A percentile compares a stretch with the other conserved stretches of the same genome.
Evolutionary conservation across 1,140 invertebrate species (phyloP).

Genomic region (Leptopilina boulardi): DNA sequence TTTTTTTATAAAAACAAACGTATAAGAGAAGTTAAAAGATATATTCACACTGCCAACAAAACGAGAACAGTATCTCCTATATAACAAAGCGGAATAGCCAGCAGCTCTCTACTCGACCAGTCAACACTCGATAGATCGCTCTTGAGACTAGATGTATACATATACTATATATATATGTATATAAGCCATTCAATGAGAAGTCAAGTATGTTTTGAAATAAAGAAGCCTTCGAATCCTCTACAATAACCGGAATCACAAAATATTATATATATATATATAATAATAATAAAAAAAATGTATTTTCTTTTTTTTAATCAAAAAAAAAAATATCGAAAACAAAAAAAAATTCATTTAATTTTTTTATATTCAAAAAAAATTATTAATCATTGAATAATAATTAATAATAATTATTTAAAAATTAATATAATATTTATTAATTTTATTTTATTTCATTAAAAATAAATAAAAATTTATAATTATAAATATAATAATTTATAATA

Average conservation of each 20-base stretch:
- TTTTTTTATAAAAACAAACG: background rate
- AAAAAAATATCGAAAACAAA: too few relatives aligned
- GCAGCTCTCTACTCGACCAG: slow-evolving; percentile 29
- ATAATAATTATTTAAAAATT: too few relatives aligned
- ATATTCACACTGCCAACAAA: slow-evolving; percentile 10
- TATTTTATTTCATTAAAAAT: too few relatives aligned
- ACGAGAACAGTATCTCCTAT: background rate
- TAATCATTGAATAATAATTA: too few relatives aligned
- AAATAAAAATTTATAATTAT: too few relatives aligned
- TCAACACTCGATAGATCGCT: slow-evolving; percentile 31
- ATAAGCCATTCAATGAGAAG: slow-evolving; percentile 11
- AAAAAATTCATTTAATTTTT: too few relatives aligned
- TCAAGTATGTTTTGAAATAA: slow-evolving; percentile 27
- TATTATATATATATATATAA: background rate
- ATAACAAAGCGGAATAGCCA: slow-evolving; percentile 9
- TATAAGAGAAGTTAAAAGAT: background rate
- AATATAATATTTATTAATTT: too few relatives aligned
- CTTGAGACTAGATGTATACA: slow-evolving; percentile 15
- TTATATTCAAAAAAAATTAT: too few relatives aligned
- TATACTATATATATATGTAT: slow-evolving; percentile 3
- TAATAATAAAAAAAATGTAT: background rate
- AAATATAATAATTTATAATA: too few relatives aligned
- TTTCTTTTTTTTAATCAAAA: too few relatives aligned
- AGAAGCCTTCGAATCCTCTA: slow-evolving; percentile 22
- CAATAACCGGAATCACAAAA: background rate